Conservation (phyloP, 2,113 vertebrate genomes). For the Galeopterus variegatus region DNA sequence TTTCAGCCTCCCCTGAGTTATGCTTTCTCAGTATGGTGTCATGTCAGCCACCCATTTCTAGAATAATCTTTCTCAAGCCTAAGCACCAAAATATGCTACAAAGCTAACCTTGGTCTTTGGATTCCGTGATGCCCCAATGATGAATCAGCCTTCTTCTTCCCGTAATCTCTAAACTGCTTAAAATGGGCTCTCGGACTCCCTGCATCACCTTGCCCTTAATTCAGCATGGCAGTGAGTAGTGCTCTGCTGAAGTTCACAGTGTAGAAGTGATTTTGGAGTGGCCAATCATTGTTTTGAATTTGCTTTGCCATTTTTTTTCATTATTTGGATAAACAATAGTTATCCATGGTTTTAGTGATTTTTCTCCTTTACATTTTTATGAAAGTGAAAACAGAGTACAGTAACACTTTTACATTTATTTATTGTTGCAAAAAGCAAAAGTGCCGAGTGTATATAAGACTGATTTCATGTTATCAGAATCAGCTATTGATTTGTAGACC, state of each 20-base stretch:
- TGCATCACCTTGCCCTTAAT: not conserved
- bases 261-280: not conserved
- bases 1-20: not conserved
- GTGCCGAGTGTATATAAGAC: not conserved
- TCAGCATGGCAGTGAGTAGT: not conserved
- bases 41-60: not conserved
- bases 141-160: not conserved
- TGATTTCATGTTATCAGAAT: not conserved
- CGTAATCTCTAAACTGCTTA: not conserved
- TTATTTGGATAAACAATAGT: slow-evolving; percentile 48
- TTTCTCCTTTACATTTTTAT: slow-evolving; percentile 45
- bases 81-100: not conserved
- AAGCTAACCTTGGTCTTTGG: not conserved
- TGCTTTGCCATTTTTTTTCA: not conserved
- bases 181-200: not conserved
- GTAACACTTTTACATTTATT: not conserved
- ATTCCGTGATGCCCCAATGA: not conserved
- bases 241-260: not conserved
- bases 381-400: not conserved
- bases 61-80: slow-evolving; percentile 25
- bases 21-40: not conserved
- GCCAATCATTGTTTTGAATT: not conserved
- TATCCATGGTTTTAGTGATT: not conserved
- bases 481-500: not conserved
- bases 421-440: slow-evolving; percentile 21